phyloP scores from a whole-genome alignment of 2,113 vertebrate genomes.

The Terrapene triunguis region DNA sequence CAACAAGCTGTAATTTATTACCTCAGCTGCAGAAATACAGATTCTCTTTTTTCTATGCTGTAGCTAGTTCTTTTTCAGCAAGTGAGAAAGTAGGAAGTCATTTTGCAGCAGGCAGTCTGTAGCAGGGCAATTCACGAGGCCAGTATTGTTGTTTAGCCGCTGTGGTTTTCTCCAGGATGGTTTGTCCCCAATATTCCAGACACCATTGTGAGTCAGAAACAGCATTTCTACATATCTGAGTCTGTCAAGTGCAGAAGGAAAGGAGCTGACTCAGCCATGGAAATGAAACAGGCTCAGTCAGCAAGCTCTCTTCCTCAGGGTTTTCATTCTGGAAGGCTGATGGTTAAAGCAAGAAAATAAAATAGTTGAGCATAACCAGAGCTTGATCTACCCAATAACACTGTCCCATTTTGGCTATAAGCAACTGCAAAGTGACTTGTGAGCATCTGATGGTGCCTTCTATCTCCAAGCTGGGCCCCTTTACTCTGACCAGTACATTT shows the following conservation, averaged over 20 bases:
- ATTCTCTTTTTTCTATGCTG: background rate
- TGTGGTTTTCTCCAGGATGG: rapidly evolving
- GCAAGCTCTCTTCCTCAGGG: background rate
- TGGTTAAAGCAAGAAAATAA: background rate
- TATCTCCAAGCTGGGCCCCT: background rate
- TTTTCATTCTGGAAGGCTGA: background rate
- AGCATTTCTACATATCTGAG: background rate
- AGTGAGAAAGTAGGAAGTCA: background rate
- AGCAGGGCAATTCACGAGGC: background rate
- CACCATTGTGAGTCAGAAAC: background rate
- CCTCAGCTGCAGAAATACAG: conserved; percentile 22
- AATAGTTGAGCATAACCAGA: background rate
- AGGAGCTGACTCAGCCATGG: background rate
- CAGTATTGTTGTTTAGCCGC: background rate
- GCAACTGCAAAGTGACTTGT: background rate
- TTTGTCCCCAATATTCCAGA: background rate
- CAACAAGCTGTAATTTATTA: background rate
- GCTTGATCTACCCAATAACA: background rate
- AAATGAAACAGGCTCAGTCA: background rate
- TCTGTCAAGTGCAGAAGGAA: background rate
- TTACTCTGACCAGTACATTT: background rate
- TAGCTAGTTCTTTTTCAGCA: background rate
- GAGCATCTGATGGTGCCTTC: background rate
- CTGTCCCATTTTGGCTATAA: background rate
- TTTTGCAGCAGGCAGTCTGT: background rate